A percentile compares a stretch with the other conserved stretches of the same genome.
phyloP scores from a whole-genome alignment of 1,140 invertebrate genomes.

The Physella acuta region DNA sequence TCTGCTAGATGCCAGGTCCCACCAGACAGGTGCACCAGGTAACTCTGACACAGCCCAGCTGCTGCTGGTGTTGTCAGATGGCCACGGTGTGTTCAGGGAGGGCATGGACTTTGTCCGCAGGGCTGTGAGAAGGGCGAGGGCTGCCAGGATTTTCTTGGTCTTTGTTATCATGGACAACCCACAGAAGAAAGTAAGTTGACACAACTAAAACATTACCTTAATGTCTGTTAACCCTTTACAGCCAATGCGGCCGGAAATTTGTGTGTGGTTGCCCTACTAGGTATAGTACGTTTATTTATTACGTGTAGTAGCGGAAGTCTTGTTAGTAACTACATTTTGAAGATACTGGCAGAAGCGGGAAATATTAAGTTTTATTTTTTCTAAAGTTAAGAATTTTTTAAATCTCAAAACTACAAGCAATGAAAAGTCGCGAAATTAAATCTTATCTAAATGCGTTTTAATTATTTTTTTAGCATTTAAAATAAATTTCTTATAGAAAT shows the following conservation, averaged over 20 bases:
- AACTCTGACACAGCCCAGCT: constrained; percentile 68
- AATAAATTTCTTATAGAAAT: too few relatives aligned
- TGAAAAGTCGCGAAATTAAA: too few relatives aligned
- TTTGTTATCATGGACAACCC: constrained; percentile 96
- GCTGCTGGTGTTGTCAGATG: constrained; percentile 86
- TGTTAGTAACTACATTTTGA: not conserved
- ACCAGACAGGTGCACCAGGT: constrained; percentile 35
- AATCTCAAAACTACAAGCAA: too few relatives aligned
- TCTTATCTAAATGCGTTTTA: too few relatives aligned
- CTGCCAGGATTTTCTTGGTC: constrained; percentile 85
- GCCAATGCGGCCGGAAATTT: not conserved
- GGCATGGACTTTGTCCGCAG: constrained; percentile 76
- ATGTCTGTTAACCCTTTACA: too few relatives aligned
- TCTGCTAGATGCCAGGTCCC: constrained; percentile 47
- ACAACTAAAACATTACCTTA: not conserved
- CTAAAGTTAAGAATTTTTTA: too few relatives aligned
- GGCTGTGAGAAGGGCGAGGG: constrained; percentile 77
- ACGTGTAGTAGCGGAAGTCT: too few relatives aligned
- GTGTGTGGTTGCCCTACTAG: not conserved
- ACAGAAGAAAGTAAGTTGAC: constrained; percentile 75
- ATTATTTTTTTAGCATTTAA: too few relatives aligned
- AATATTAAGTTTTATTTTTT: too few relatives aligned
- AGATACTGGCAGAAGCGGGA: too few relatives aligned
- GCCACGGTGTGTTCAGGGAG: constrained; percentile 88
- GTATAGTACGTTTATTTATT: not conserved